Evolutionary conservation across 2,888 invertebrate species (phyloP).

Genomic region (Mimachlamys varia): DNA sequence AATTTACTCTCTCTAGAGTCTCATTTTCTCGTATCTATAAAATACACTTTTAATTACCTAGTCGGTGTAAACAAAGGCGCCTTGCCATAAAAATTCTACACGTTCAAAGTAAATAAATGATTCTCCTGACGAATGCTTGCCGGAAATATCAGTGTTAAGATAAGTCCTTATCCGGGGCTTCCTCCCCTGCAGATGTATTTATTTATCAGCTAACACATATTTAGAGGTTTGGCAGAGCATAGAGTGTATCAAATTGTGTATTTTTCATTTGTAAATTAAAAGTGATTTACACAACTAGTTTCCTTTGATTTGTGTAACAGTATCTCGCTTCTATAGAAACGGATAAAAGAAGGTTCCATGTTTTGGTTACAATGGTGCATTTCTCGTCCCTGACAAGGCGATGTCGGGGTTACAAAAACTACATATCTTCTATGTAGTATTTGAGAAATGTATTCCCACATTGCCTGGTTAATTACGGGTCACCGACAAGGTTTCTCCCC

Average conservation of each 20-base stretch:
- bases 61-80: not conserved
- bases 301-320: not conserved
- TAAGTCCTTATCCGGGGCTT: not conserved
- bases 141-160: constrained; percentile 18
- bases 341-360: constrained; percentile 5
- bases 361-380: not conserved
- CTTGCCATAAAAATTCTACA: not conserved
- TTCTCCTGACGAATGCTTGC: not conserved
- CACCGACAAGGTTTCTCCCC: constrained; percentile 19
- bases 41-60: not conserved
- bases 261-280: constrained; percentile 36
- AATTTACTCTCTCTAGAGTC: no score
- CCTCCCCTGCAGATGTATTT: not conserved
- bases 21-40: no score
- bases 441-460: constrained; percentile 36
- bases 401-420: constrained; percentile 22
- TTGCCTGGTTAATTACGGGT: constrained; percentile 25
- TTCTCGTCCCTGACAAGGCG: constrained; percentile 3
- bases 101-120: not conserved
- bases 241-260: constrained; percentile 29
- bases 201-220: constrained; percentile 24
- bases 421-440: constrained; percentile 32
- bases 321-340: not conserved
- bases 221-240: constrained; percentile 16
- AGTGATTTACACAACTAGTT: constrained; percentile 31